Conservation (phyloP, 1,140 invertebrate species). For the Ostrea denselamellosa region DNA sequence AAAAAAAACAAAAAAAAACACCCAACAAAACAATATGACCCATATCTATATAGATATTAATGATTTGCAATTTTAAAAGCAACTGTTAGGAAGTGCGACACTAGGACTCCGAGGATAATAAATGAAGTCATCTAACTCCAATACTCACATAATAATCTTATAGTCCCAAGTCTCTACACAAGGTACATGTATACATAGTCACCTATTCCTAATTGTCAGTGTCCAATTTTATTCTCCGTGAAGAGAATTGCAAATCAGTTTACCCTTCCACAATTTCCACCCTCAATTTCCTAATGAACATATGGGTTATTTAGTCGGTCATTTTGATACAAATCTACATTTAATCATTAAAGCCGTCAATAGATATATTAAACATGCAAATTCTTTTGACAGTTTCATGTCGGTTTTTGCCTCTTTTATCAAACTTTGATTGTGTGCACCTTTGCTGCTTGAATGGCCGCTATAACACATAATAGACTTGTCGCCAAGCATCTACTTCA, state of each 20-base stretch:
- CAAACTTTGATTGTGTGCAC: constrained; percentile 34
- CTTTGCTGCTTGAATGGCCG: not conserved
- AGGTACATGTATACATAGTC: too few relatives aligned
- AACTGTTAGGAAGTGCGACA: too few relatives aligned
- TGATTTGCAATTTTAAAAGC: too few relatives aligned
- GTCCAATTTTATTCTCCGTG: too few relatives aligned
- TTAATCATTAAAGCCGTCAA: constrained; percentile 1
- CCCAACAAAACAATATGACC: too few relatives aligned
- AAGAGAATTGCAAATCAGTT: too few relatives aligned
- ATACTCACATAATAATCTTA: too few relatives aligned
- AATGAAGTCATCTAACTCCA: not conserved
- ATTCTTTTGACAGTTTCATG: constrained; percentile 24
- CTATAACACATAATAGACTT: constrained; percentile 25
- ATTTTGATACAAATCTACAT: not conserved
- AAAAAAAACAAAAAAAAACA: too few relatives aligned
- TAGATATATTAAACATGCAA: constrained; percentile 35
- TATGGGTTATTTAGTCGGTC: constrained; percentile 8
- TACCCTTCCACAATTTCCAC: not conserved
- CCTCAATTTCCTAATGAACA: not conserved
- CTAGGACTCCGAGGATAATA: not conserved
- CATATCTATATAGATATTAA: too few relatives aligned
- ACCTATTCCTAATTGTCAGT: too few relatives aligned
- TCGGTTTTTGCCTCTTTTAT: constrained; percentile 15
- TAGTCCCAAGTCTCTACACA: too few relatives aligned
- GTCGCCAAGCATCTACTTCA: constrained; percentile 36